Evolutionary conservation across 37 sponge, comb jelly and placozoan genomes (phyloP), one percentile per base, ranked within the genome.

Genomic region (Aplysina aerophoba): DNA sequence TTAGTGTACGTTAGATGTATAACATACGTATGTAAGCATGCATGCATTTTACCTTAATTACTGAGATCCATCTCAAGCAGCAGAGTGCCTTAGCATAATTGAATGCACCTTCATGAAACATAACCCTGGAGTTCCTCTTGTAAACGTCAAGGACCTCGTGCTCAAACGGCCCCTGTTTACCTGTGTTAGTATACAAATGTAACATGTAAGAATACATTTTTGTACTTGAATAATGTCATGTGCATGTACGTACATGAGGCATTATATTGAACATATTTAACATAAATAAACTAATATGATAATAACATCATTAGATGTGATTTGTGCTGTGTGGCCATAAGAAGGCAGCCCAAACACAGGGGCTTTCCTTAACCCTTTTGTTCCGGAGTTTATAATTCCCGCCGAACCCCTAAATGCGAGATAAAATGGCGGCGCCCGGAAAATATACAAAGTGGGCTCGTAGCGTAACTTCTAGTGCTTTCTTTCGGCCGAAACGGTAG

Each of bases 11-110:
- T 57, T 57, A 15, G 17, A 57, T 17, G 17, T 20, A 57, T 57
- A 25, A 65, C 22, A 16, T 16, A 16, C 66, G 27, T 30, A 65
- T 16, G 22, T 30, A 65, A 11, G 27, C 22, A 65, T 65, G 22
- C 27, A 16, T 65, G 27, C 22, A 65, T 16, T n/a, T n/a, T n/a
- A 75, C 78, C 53, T 75, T 75, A 12, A 53, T 25, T 36, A 75
- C 25, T 16, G 78, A 44, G 15, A 75, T 36, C 22, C 37, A 36
- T 11, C 78, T 75, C 53, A 75, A 40, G 53, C 78, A 75, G 12
- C 54, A 40, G 17, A 75, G 44, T 25, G 78, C 78, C 25, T 75
- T 75, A 25, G 78, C 78, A 75, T 75, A 75, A 25, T 36, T 21
- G 53, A 53, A 75, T 8, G 37, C 31, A 16, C 25, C 39, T 15